Percentiles rank a stretch among this genome's conserved stretches.
These are phyloP conservation scores for Xylophagus ater DNA, from an alignment of 2,888 invertebrate species.

Conservation along the genomic window DNA sequence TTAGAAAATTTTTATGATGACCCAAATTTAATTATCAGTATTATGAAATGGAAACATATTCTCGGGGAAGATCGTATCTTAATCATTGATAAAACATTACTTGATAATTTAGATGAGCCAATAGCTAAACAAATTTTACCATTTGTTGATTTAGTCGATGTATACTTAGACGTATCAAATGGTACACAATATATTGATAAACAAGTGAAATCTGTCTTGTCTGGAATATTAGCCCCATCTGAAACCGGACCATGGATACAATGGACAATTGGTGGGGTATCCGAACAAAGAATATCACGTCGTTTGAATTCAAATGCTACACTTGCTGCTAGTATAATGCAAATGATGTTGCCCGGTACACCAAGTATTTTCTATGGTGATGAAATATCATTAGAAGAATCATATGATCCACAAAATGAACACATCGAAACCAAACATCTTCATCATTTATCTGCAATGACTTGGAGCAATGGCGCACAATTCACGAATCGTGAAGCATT, in stretches of 20 bases:
- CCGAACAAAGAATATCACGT: conserved; percentile 46
- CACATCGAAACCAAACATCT: conserved; percentile 49
- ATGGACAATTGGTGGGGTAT: conserved; percentile 63
- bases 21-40: conserved; percentile 44
- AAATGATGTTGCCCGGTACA: conserved; percentile 74
- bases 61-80: conserved; percentile 52
- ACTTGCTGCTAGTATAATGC: conserved; percentile 57
- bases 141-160: conserved; percentile 60
- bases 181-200: conserved; percentile 47
- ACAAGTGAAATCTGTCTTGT: conserved; percentile 47
- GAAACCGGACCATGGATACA: conserved; percentile 64
- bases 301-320: conserved; percentile 50
- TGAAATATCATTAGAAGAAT: conserved; percentile 63
- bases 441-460: conserved; percentile 61
- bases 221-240: conserved; percentile 46
- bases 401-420: conserved; percentile 46
- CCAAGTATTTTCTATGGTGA: conserved; percentile 85
- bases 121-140: conserved; percentile 50
- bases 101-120: conserved; percentile 40
- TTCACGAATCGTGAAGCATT: conserved; percentile 43
- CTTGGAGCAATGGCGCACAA: conserved; percentile 43
- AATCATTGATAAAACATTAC: conserved; percentile 51
- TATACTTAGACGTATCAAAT: conserved; percentile 48
- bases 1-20: conserved; percentile 55
- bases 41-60: conserved; percentile 58